Conservation (phyloP, 2,113 vertebrate genomes). For the Conger conger region DNA sequence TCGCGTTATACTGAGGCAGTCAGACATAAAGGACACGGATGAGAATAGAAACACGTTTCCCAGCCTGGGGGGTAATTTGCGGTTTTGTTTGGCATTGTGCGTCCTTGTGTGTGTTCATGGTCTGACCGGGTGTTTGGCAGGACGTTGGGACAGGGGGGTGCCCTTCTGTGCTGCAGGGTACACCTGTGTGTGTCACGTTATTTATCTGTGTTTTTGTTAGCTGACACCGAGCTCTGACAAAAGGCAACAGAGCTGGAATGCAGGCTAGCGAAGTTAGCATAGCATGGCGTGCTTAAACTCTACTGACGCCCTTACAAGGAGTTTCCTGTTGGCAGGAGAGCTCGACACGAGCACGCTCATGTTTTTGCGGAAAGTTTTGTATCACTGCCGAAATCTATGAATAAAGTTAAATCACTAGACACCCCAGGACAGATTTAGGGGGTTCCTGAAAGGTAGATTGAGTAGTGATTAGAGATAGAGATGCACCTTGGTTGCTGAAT, state of each 20-base stretch:
- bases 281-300: background rate
- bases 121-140: background rate
- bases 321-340: background rate
- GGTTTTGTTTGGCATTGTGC: background rate
- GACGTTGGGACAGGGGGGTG: background rate
- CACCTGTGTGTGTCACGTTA: background rate
- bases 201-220: background rate
- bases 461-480: background rate
- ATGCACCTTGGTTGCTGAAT: too few relatives aligned
- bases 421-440: background rate
- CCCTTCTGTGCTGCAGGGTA: background rate
- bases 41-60: background rate
- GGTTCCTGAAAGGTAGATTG: background rate
- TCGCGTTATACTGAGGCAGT: background rate
- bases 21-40: slow-evolving; percentile 14
- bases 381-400: background rate
- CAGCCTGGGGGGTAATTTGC: background rate
- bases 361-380: background rate
- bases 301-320: background rate
- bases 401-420: background rate
- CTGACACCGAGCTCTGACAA: background rate
- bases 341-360: background rate
- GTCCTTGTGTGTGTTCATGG: background rate
- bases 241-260: background rate
- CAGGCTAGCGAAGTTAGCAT: background rate